Base-by-base conservation (phyloP, 2,888 invertebrate genomes). In the Clivina fossor region DNA sequence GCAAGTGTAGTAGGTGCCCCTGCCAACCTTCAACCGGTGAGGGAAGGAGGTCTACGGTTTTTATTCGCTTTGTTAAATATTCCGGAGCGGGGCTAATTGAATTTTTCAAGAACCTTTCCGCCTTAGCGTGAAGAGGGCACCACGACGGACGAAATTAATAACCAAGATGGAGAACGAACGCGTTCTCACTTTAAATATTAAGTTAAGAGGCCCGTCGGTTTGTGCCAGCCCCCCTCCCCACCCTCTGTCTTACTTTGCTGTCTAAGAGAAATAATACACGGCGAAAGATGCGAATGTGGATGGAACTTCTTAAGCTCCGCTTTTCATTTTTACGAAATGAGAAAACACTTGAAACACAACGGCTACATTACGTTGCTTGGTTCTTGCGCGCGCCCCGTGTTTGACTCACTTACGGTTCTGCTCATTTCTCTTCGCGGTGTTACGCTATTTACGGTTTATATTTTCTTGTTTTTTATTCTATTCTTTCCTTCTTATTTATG, bases 41-140 rank as follows among this genome's bases (percentile, higher is more conserved):
- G n/a, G n/a, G n/a, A n/a, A n/a, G n/a, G n/a, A n/a, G n/a, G n/a
- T n/a, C 44, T 53, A 53, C 53, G 53, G n/a, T 53, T 53, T 53
- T 53, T 53, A 53, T 44, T 53, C 53, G 53, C 53, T 53, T 53
- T 53, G 53, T 53, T 53, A 53, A 53, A 53, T 53, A 53, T 53
- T 53, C 53, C 53, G 15, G 22, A n/a, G 47, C 26, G 11, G 35
- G 40, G 53, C 53, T 53, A 53, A 53, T 53, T 53, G 53, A 53
- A 53, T 53, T 53, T 53, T 53, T 53, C 53, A 53, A 53, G 44
- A 40, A 44, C 19, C 37, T 33, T 43, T 28, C 26, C 53, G 9
- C 32, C 28, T 40, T 40, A 15, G 13, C 44, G 35, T 35, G n/a
- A 33, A 15, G 13, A 33, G 7, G 9, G 33, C 16, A 9, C 11